Percentiles rank a stretch among this genome's conserved stretches.
These are phyloP conservation scores for Chaetophractus vellerosus DNA, from an alignment of 2,797 vertebrate species.

Conservation along the genomic window DNA sequence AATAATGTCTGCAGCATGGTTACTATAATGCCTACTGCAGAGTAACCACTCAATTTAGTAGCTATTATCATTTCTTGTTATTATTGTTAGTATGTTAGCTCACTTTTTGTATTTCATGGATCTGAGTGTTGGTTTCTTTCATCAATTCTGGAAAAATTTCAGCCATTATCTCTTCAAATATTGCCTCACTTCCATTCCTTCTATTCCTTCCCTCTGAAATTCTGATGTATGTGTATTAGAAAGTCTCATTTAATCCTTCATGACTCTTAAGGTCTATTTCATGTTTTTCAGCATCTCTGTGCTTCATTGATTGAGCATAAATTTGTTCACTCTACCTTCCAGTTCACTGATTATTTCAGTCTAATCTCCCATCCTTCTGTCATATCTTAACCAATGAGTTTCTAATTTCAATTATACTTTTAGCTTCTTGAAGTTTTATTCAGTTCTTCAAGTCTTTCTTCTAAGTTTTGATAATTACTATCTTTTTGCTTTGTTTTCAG, in stretches of 20 bases:
- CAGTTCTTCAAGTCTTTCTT: constrained; percentile 1
- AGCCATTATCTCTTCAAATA: constrained; percentile 5
- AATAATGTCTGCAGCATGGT: background rate
- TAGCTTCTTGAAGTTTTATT: constrained; percentile 61
- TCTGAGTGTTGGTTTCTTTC: background rate
- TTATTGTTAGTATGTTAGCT: background rate
- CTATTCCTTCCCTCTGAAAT: background rate
- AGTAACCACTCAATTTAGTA: background rate
- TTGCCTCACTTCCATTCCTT: background rate
- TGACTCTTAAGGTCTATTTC: background rate
- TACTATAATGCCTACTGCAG: background rate
- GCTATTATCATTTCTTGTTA: background rate
- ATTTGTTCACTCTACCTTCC: constrained; percentile 3
- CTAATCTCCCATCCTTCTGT: background rate
- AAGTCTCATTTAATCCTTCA: background rate
- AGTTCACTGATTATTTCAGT: constrained; percentile 46
- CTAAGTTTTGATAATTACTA: background rate
- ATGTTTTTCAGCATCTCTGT: background rate
- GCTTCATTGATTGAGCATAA: background rate
- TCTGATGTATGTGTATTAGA: constrained; percentile 16
- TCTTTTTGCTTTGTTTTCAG: background rate
- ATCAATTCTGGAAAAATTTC: background rate
- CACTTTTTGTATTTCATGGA: background rate
- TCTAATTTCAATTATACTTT: constrained; percentile 49
- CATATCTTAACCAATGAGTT: background rate